A percentile compares a stretch with the other conserved stretches of the same genome.
These are phyloP conservation scores for Meliscaeva auricollis DNA, from an alignment of 2,888 invertebrate species.

Conservation along the genomic window DNA sequence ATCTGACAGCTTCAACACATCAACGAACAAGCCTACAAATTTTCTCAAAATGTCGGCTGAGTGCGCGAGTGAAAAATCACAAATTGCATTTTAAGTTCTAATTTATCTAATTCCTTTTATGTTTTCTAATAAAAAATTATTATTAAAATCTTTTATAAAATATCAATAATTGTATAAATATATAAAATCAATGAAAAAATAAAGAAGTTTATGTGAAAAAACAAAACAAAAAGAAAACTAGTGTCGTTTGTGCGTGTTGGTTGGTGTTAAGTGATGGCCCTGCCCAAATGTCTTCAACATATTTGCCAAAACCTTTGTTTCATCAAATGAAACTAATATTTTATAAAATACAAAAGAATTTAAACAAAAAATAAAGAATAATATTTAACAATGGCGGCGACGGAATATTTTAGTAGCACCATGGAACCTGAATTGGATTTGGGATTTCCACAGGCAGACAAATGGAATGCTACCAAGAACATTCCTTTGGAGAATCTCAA, in stretches of 20 bases:
- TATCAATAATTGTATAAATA: background rate
- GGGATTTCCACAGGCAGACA: constrained; percentile 83
- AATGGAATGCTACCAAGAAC: constrained; percentile 87
- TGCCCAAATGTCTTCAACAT: constrained; percentile 61
- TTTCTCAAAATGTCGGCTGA: constrained; percentile 72
- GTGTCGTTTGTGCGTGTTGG: constrained; percentile 27
- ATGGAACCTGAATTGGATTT: constrained; percentile 80
- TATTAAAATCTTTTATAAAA: constrained; percentile 1
- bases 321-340: constrained; percentile 46
- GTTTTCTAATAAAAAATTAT: constrained; percentile 28
- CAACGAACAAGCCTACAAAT: constrained; percentile 57
- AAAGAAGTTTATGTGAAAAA: constrained; percentile 11
- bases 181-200: background rate
- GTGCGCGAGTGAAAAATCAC: constrained; percentile 46
- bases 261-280: constrained; percentile 57
- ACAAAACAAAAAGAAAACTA: constrained; percentile 9
- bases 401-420: constrained; percentile 13
- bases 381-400: background rate
- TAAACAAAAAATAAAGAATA: background rate
- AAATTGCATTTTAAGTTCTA: constrained; percentile 27
- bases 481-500: constrained; percentile 88
- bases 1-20: constrained; percentile 42
- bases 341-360: constrained; percentile 19
- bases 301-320: constrained; percentile 36
- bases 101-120: constrained; percentile 21